Evolutionary conservation across 2,888 invertebrate genomes (phyloP), one percentile per base, ranked within the genome.

Genomic region (Emmelina monodactyla): DNA sequence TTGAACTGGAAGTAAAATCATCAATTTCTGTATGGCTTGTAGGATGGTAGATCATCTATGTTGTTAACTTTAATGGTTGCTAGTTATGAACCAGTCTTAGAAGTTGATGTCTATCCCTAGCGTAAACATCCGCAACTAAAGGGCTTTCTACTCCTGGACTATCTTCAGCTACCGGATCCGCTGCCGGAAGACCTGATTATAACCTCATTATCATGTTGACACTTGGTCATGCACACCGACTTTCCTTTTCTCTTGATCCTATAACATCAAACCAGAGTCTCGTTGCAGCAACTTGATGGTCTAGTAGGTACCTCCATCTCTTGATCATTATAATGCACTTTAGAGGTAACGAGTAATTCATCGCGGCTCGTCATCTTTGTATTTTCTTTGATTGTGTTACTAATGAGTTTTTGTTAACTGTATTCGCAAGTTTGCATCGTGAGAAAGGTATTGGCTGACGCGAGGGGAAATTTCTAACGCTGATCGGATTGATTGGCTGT

Each of bases 151-250:
- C 55, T 59, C 59, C 55, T 50, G 49, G 52, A 53, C 50, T 45
- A 43, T 47, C n/a, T n/a, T n/a, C n/a, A 46, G 57, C 32, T 25
- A 55, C 58, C 58, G 58, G 56, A 58, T 49, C 46, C 45, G 41
- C 40, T 49, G 52, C 56, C 67, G 66, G 68, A 69, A 70, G 62
- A 66, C 61, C 57, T 58, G 56, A 67, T 68, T 67, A 68, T 57
- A 66, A 55, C 63, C 60, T 65, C 59, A 56, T 67, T 71, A 62
- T 53, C 48, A n/a, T 10, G 6, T 25, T 25, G 25, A 25, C 25
- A 10, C n/a, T 25, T 25, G 25, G 25, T 25, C 25, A 25, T 25
- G 25, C 25, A 25, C 25, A 10, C 25, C 25, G 42, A 59, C 54
- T 59, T 55, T 60, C 51, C 42, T 49, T 62, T 67, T 64, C 59